phyloP scores from a whole-genome alignment of 1,140 invertebrate genomes.

The Venustaconcha ellipsiformis region DNA sequence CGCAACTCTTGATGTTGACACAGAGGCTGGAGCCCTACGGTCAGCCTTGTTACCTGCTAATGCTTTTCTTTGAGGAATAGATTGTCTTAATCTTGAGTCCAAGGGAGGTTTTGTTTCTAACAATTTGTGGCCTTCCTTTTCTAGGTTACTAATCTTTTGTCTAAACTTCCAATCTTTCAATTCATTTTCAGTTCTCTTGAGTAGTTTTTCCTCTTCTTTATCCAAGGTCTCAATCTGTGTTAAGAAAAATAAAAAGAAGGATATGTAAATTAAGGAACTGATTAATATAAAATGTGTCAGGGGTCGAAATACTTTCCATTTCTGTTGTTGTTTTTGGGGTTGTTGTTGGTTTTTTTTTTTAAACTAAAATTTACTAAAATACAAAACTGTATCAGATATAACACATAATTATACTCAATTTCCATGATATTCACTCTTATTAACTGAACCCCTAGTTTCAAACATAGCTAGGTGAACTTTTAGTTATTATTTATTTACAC shows the following conservation, averaged over 20 bases:
- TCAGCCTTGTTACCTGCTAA: constrained; percentile 19
- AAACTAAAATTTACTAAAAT: too few species aligned
- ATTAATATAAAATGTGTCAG: too few species aligned
- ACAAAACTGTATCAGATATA: too few species aligned
- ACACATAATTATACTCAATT: too few species aligned
- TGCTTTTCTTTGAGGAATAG: constrained; percentile 17
- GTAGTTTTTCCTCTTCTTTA: constrained; percentile 40
- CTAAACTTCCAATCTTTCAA: constrained; percentile 48
- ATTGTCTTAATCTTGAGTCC: constrained; percentile 17
- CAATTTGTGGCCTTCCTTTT: constrained; percentile 38
- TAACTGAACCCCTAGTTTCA: too few species aligned
- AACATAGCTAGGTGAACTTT: too few species aligned
- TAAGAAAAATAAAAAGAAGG: constrained; percentile 4
- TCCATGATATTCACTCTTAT: too few species aligned
- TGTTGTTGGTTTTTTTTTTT: too few species aligned
- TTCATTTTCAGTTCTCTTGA: constrained; percentile 43
- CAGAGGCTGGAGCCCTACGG: constrained; percentile 20
- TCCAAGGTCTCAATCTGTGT: constrained; percentile 41
- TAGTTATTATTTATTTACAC: too few species aligned
- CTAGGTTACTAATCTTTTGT: constrained; percentile 37
- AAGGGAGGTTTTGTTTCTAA: constrained; percentile 2
- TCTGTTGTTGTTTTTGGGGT: too few species aligned
- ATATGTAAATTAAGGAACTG: neutral
- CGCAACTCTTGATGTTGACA: constrained; percentile 6
- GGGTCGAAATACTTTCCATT: too few species aligned